Conservation (phyloP, 2,113 vertebrate genomes). For the Peromyscus californicus region DNA sequence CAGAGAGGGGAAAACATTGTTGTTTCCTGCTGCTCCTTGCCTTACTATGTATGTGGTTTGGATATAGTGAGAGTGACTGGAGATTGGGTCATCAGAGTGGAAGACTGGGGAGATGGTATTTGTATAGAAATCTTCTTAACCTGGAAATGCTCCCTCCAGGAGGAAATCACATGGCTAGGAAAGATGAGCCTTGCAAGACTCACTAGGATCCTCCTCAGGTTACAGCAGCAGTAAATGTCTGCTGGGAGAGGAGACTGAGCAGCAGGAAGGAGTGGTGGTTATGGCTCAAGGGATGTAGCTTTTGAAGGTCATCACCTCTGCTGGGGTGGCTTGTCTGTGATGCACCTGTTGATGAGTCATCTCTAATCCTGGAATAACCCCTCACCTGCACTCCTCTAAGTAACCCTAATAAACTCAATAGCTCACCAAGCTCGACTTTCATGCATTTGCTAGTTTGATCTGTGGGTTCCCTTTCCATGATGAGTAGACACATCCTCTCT, state of each 20-base stretch:
- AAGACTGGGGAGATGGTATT: no score
- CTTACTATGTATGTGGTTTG: background rate
- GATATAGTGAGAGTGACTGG: background rate
- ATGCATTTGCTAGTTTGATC: background rate
- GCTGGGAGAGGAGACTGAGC: background rate
- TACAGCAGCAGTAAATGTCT: background rate
- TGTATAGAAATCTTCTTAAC: background rate
- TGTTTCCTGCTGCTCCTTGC: background rate
- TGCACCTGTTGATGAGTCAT: no score
- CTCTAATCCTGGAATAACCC: background rate
- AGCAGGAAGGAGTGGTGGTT: background rate
- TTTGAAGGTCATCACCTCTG: no score
- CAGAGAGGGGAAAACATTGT: background rate
- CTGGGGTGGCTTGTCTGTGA: background rate
- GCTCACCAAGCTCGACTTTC: background rate
- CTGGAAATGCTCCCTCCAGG: background rate
- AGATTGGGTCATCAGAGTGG: background rate
- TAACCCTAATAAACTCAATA: background rate
- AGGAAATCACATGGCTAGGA: background rate
- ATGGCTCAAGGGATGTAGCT: background rate
- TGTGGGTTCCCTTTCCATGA: rapidly evolving
- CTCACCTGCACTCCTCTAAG: background rate
- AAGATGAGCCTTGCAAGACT: background rate
- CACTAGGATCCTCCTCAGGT: background rate
- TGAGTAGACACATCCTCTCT: background rate